A percentile compares a stretch with the other conserved stretches of the same genome.
Conservation (phyloP, 2,888 invertebrate genomes). For the Rhopalosiphum nymphaeae region DNA sequence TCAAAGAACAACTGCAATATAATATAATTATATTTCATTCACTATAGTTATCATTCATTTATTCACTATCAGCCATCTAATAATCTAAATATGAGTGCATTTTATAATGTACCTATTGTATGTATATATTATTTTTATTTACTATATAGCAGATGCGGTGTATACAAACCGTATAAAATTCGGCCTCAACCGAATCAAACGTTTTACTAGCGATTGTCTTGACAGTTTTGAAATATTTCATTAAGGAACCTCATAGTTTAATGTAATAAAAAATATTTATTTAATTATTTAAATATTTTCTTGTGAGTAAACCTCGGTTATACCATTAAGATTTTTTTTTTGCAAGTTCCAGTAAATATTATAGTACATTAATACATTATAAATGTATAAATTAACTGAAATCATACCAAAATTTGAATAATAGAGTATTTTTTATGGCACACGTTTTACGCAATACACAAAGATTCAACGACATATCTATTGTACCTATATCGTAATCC, state of each 20-base stretch:
- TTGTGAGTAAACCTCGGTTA: background rate
- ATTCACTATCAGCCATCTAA: background rate
- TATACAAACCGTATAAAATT: constrained; percentile 2
- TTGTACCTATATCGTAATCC: background rate
- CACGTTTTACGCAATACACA: background rate
- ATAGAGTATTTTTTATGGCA: constrained; percentile 10
- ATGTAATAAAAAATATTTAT: background rate
- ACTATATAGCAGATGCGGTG: background rate
- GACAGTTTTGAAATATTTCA: constrained; percentile 30
- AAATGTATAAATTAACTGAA: background rate
- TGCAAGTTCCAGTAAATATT: background rate
- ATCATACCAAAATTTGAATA: constrained; percentile 27
- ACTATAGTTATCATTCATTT: background rate
- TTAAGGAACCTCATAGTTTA: background rate
- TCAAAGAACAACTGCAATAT: background rate
- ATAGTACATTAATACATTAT: background rate
- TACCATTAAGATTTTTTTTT: background rate
- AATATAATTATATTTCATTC: constrained; percentile 2
- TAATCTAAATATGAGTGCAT: background rate
- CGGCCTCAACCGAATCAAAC: background rate
- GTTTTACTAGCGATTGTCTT: background rate
- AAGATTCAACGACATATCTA: background rate
- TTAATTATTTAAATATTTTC: background rate
- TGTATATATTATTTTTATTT: background rate
- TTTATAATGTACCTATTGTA: background rate